phyloP scores from a whole-genome alignment of 2,888 invertebrate genomes.

The Agapostemon virescens region DNA sequence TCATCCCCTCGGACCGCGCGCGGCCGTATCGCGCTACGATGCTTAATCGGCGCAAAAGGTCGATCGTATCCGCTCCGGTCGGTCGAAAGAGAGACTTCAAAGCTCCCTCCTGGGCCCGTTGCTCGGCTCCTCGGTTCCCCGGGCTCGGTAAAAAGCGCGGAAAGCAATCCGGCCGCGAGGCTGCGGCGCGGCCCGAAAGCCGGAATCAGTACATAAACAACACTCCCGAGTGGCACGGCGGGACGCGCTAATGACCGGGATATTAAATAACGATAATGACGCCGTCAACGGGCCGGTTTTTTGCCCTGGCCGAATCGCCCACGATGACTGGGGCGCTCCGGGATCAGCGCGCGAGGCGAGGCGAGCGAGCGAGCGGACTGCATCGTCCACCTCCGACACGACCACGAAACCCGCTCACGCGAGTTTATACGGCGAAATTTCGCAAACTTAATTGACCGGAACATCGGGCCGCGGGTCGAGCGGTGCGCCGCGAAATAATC shows the following conservation, averaged over 20 bases:
- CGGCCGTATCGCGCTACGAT: constrained; percentile 37
- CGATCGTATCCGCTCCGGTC: constrained; percentile 20
- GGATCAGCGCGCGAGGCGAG: constrained; percentile 55
- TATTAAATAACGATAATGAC: constrained; percentile 80
- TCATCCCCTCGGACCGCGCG: background rate
- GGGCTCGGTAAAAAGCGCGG: constrained; percentile 59
- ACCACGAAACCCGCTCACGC: constrained; percentile 51
- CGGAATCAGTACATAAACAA: constrained; percentile 77
- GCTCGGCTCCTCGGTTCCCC: background rate
- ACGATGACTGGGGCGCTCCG: constrained; percentile 54
- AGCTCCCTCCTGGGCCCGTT: constrained; percentile 37
- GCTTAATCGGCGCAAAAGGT: constrained; percentile 49
- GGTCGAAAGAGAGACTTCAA: constrained; percentile 63
- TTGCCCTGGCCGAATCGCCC: constrained; percentile 61
- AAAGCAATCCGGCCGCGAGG: constrained; percentile 58
- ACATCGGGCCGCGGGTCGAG: constrained; percentile 58
- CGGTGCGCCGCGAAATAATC: constrained; percentile 57
- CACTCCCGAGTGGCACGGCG: constrained; percentile 76
- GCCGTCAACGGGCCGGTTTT: constrained; percentile 71
- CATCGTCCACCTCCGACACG: constrained; percentile 41
- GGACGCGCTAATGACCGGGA: constrained; percentile 79
- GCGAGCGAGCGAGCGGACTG: background rate
- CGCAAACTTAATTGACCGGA: constrained; percentile 77
- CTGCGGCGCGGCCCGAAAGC: constrained; percentile 59
- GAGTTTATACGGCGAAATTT: constrained; percentile 69